These are phyloP conservation scores for Synanthedon tipuliformis DNA, from an alignment of 2,888 invertebrate genomes.

Conservation along the genomic window DNA sequence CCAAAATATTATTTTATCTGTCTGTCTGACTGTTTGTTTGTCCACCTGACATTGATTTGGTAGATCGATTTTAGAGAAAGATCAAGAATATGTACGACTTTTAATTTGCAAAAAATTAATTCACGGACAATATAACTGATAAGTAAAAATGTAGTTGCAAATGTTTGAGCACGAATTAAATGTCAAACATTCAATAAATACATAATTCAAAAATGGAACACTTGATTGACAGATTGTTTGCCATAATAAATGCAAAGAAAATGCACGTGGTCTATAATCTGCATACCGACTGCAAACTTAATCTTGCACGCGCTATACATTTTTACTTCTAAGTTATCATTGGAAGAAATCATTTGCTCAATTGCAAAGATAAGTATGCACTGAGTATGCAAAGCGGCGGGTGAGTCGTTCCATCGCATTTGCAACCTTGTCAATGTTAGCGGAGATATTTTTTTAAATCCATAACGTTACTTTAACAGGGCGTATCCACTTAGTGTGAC, in stretches of 20 bases:
- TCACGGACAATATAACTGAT: too few relatives aligned
- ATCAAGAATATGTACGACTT: too few relatives aligned
- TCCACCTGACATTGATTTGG: too few relatives aligned
- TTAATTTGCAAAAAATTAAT: too few relatives aligned
- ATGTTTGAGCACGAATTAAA: too few relatives aligned
- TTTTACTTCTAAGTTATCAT: background rate
- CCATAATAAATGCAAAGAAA: background rate
- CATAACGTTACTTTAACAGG: background rate
- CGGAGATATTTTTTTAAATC: too few relatives aligned
- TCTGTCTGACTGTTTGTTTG: too few relatives aligned
- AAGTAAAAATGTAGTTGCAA: too few relatives aligned
- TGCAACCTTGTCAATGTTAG: background rate
- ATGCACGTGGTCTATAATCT: background rate
- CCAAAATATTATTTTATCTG: too few relatives aligned
- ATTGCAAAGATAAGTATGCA: background rate
- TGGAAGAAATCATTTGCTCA: background rate
- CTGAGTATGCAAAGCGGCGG: background rate
- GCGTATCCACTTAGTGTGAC: conserved; percentile 1
- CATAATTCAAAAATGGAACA: conserved; percentile 1
- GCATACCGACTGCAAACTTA: background rate
- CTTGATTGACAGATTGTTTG: conserved; percentile 6
- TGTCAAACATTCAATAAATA: too few relatives aligned
- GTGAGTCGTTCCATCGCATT: background rate
- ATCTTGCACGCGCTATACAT: background rate
- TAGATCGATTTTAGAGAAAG: too few relatives aligned